phyloP scores from a whole-genome alignment of 2,113 vertebrate species.

The Amazona guildingii region DNA sequence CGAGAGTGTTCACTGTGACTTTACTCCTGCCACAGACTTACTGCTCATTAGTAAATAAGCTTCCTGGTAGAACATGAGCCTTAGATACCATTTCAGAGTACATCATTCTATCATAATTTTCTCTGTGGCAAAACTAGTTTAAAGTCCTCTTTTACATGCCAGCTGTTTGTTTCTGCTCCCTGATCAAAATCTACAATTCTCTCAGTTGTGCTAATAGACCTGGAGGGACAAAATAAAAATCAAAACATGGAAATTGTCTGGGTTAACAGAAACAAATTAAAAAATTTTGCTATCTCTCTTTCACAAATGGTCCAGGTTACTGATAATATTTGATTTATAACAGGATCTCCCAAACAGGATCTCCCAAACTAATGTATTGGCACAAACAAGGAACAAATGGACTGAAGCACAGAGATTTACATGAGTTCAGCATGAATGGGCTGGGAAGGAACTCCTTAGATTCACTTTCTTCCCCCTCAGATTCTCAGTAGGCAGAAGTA shows the following conservation, averaged over 20 bases:
- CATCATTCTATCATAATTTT: background rate
- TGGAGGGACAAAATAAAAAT: background rate
- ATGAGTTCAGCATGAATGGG: rapidly evolving
- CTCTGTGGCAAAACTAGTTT: background rate
- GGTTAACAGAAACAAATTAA: background rate
- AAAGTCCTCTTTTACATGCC: background rate
- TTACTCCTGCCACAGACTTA: background rate
- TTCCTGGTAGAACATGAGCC: background rate
- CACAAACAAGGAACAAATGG: background rate
- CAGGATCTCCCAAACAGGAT: background rate
- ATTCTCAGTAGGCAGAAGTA: background rate
- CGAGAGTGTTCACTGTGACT: background rate
- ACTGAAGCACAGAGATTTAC: background rate
- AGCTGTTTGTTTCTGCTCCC: background rate
- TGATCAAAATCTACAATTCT: background rate
- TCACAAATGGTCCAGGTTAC: background rate
- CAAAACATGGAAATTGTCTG: background rate
- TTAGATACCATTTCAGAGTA: background rate
- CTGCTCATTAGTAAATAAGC: background rate
- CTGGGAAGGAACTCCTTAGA: background rate
- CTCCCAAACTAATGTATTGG: background rate
- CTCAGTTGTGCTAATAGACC: background rate
- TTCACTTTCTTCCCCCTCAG: background rate
- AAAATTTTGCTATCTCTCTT: background rate
- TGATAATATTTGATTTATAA: background rate